Base-by-base conservation (phyloP, 2,797 vertebrate genomes). In the Sarcoramphus papa region DNA sequence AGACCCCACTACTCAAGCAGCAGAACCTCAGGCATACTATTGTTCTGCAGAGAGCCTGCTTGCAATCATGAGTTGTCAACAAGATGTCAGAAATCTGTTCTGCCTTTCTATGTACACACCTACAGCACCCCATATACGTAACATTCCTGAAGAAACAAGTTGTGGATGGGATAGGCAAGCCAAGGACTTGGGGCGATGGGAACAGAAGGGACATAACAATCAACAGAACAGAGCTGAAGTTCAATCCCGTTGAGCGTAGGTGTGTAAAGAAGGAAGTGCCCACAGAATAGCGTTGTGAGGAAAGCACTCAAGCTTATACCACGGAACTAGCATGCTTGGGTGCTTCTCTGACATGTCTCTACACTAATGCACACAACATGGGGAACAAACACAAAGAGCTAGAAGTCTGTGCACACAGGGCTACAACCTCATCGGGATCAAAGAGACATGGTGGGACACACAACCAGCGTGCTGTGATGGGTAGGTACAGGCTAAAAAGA, bases 401-500 rank as follows among this genome's bases (percentile, higher is more conserved):
- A 50, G 5, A 57, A 54, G 20, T 23, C 56, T 48, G 30, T 48
- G 24, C 17, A 19, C 28, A 63, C 16, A 62, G 30, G 13, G 40
- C 65, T 51, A 31, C 35, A 45, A 4, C 21, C 20, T 64, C 25
- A 35, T 3, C 4, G 6, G 20, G 41, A 54, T 63, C 48, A 77
- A 16, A 47, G 23, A 47, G 19, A n/a, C 9, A 19, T 14, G 10
- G 40, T 47, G 28, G 64, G 57, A 63, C 30, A 70, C 7, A 13
- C 3, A 5, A 35, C 4, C 1, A 3, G 35, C 4, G 2, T 35
- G 12, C 56, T 47, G 41, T 30, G n/a, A 54, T 33, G 37, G 14
- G 56, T 15, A 8, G 4, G 12, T 53, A 40, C 30, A 30, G 41
- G 18, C 22, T 60, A 37, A 37, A 37, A 33, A 33, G 53, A 54